Evolutionary conservation across 2,113 vertebrate genomes (phyloP).

Genomic region (Riparia riparia): DNA sequence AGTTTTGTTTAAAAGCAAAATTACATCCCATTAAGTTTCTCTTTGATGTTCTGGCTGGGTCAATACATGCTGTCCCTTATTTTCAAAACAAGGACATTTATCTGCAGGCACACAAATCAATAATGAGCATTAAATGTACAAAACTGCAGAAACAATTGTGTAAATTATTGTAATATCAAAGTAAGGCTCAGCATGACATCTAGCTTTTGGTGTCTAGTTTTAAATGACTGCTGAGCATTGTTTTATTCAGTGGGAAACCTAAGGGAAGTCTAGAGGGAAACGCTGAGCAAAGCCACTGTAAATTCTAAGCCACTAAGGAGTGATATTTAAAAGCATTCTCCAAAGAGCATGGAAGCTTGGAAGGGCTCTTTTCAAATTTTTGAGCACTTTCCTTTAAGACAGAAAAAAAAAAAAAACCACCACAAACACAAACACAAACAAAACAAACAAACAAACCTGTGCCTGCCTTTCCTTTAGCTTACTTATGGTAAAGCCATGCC

Average conservation of each 20-base stretch:
- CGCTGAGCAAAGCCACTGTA: neutral
- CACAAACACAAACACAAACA: no score
- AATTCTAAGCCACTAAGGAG: neutral
- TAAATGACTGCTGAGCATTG: neutral
- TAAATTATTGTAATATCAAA: neutral
- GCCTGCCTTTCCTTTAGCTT: neutral
- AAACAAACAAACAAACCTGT: neutral
- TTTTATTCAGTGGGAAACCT: neutral
- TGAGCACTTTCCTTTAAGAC: neutral
- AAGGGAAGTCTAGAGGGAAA: neutral
- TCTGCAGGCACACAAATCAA: neutral
- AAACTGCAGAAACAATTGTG: neutral
- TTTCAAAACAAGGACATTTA: neutral
- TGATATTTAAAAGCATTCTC: neutral
- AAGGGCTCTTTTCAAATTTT: neutral
- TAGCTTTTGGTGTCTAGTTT: neutral
- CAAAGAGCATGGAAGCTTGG: neutral
- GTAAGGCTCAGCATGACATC: neutral
- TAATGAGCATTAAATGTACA: neutral
- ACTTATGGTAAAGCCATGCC: neutral
- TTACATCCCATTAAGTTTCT: neutral
- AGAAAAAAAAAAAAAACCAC: neutral
- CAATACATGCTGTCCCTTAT: neutral
- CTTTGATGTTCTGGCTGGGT: neutral
- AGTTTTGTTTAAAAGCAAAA: neutral